Base-by-base conservation (phyloP, 2,113 vertebrate species). In the Zapus hudsonius region DNA sequence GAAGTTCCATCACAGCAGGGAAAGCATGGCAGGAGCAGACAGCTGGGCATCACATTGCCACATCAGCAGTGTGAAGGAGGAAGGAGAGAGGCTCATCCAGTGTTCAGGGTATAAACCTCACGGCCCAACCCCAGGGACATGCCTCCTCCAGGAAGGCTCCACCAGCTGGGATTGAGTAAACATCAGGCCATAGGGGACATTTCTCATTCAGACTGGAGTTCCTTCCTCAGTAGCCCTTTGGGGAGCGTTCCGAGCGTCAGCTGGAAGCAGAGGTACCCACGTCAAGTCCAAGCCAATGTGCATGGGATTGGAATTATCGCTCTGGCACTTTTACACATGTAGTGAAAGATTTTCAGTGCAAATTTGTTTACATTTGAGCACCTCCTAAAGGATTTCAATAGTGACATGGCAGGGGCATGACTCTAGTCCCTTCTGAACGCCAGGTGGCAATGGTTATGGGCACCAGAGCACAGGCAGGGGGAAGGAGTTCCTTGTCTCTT, bases 401-500 rank as follows among this genome's bases (percentile, higher is more conserved):
- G 8, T 10, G 22, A 1, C 4, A 0, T 4, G 38, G 40, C 20
- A 2, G 7, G 2, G 16, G 33, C 1, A 0, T 22, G 38, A 12
- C 11, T 11, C 0, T 23, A 6, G 7, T 55, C 2, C 15, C 13
- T 11, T 36, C 5, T 17, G 13, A 23, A 2, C 2, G 25, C 10
- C 57, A 5, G 20, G 4, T 13, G 52, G 3, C 3, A 29, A 3
- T 22, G 1, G 12, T 31, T 16, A 17, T n/a, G n/a, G 7, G 5
- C 0, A 2, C 0, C 16, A 16, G 61, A 3, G 8, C 7, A 4
- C 42, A 16, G 20, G 13, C 0, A 7, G 0, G 15, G 75, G 5
- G 0, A 33, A 40, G 15, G 31, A 3, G 47, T n/a, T n/a, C n/a
- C n/a, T 1, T 17, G 25, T 23, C 57, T 69, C 36, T 25, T n/a